phyloP scores from a whole-genome alignment of 2,113 vertebrate species.

The Lipotes vexillifer region DNA sequence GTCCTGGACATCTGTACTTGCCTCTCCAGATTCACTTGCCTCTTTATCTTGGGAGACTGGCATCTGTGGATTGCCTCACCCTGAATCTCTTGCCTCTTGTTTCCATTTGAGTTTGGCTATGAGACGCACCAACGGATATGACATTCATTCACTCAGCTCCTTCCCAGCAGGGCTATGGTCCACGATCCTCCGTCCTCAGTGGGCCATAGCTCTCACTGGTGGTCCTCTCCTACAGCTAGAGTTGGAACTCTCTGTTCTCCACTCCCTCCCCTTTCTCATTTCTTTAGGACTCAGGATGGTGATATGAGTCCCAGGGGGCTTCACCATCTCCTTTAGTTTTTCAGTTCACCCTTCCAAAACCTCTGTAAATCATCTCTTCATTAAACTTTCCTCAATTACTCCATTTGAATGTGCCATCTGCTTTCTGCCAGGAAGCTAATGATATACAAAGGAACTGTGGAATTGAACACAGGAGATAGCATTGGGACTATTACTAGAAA shows the following conservation, averaged over 20 bases:
- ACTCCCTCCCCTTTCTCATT: background rate
- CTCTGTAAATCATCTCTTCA: background rate
- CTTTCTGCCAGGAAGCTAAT: background rate
- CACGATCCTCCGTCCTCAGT: background rate
- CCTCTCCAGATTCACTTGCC: background rate
- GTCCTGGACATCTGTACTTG: background rate
- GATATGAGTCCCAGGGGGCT: background rate
- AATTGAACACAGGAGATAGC: background rate
- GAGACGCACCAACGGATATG: accelerated
- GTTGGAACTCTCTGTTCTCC: background rate
- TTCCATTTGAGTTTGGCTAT: background rate
- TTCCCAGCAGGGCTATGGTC: background rate
- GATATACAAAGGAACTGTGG: background rate
- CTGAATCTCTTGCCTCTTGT: background rate
- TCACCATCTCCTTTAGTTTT: background rate
- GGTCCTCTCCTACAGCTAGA: background rate
- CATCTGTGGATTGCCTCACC: background rate
- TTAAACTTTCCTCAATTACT: background rate
- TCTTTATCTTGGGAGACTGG: background rate
- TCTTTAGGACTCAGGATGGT: background rate
- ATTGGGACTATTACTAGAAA: background rate
- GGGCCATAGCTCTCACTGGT: background rate
- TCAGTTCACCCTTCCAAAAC: background rate
- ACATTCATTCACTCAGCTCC: background rate
- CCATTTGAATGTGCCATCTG: background rate